A percentile compares a stretch with the other conserved stretches of the same genome.
Evolutionary conservation across 2,113 vertebrate species (phyloP).

Genomic region (Vireo altiloquus): DNA sequence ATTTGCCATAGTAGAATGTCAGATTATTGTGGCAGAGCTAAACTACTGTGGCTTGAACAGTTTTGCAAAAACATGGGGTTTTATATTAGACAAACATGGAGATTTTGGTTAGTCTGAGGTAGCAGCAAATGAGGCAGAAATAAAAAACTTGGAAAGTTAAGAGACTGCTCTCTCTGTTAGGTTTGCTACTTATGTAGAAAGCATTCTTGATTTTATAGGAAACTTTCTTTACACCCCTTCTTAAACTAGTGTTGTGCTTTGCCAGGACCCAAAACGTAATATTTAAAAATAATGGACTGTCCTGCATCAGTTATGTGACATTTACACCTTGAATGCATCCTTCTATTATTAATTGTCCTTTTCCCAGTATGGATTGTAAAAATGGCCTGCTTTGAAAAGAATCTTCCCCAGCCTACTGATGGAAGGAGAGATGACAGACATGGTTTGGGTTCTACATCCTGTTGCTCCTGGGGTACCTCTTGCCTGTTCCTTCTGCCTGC

Average conservation of each 20-base stretch:
- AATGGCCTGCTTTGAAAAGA: background rate
- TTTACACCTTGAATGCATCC: background rate
- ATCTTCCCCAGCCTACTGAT: background rate
- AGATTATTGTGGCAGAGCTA: slow-evolving; percentile 19
- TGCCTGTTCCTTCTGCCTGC: background rate
- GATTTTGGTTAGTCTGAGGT: slow-evolving; percentile 38
- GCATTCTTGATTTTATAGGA: background rate
- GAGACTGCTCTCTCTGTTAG: background rate
- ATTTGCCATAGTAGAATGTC: background rate
- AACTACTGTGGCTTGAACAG: slow-evolving; percentile 42
- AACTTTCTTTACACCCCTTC: background rate
- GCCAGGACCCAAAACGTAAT: background rate
- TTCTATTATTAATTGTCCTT: background rate
- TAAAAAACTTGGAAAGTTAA: background rate
- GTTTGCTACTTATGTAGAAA: background rate
- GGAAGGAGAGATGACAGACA: background rate
- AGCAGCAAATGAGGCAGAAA: slow-evolving; percentile 56
- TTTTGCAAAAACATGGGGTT: background rate
- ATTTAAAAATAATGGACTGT: background rate
- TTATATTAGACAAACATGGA: slow-evolving; percentile 35
- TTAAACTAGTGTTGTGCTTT: background rate
- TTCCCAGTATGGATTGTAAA: background rate
- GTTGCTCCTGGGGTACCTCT: background rate
- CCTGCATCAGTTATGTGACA: background rate
- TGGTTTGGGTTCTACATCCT: background rate